Percentiles rank a stretch among this genome's conserved stretches.
These are phyloP conservation scores for Microtus pennsylvanicus DNA, from an alignment of 2,113 vertebrate species.

Conservation along the genomic window DNA sequence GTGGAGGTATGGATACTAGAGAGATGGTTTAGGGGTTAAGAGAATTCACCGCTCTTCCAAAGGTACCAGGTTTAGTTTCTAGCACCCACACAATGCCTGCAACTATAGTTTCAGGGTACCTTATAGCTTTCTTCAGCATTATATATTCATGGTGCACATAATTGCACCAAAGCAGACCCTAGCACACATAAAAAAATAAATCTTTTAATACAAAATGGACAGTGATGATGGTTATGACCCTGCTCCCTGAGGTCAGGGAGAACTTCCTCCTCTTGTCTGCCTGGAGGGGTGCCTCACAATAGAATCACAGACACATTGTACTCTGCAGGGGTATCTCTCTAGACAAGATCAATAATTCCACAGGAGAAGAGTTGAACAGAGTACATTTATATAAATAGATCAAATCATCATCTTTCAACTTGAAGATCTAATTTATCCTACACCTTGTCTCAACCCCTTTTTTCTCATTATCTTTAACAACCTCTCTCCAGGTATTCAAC, in stretches of 20 bases:
- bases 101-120: not conserved
- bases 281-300: not conserved
- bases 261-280: too few species aligned
- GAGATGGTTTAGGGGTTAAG: not conserved
- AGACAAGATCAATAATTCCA: not conserved
- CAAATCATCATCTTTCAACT: not conserved
- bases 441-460: not conserved
- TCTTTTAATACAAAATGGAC: not conserved
- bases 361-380: not conserved
- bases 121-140: not conserved
- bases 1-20: fast-evolving
- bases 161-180: too few species aligned
- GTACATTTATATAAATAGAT: not conserved
- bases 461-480: not conserved
- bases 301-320: not conserved
- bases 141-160: not conserved
- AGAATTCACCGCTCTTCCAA: not conserved
- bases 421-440: not conserved
- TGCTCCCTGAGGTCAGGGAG: not conserved
- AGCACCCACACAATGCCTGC: not conserved
- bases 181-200: not conserved
- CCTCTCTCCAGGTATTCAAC: not conserved
- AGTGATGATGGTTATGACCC: not conserved
- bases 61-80: not conserved
- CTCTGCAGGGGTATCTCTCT: not conserved